Evolutionary conservation across 2,888 invertebrate genomes (phyloP).

Genomic region (Leucozona laternaria): DNA sequence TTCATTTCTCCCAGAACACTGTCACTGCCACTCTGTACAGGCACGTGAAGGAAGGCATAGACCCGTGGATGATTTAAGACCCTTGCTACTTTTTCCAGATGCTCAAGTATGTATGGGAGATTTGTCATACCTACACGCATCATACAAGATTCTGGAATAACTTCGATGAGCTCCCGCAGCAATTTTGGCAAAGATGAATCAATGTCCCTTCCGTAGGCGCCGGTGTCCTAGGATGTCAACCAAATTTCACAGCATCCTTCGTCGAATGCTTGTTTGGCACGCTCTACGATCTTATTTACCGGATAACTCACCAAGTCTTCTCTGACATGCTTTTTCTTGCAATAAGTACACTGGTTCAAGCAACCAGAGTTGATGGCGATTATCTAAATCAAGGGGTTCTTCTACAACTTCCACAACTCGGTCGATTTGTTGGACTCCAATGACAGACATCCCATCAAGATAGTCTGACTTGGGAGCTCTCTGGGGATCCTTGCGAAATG

Average conservation of each 20-base stretch:
- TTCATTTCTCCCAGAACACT: no score
- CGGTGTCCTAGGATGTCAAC: conserved; percentile 99
- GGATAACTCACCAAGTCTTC: conserved; percentile 98
- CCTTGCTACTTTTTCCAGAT: no score
- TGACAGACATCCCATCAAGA: conserved; percentile 89
- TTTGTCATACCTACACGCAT: no score
- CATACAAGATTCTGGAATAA: no score
- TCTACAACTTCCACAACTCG: no score
- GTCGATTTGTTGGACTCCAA: conserved; percentile 99
- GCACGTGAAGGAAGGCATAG: no score
- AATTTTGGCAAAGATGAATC: no score
- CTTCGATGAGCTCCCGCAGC: no score
- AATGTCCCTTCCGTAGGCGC: no score
- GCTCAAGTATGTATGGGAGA: no score
- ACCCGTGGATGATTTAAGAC: no score
- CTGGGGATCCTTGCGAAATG: conserved; percentile 98
- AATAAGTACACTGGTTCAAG: conserved; percentile 99
- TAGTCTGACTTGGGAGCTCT: conserved; percentile 91
- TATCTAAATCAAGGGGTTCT: conserved; percentile 98
- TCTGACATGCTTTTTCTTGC: conserved; percentile 98
- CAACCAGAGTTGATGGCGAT: conserved; percentile 98
- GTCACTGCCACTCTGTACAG: no score
- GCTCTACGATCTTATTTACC: conserved; percentile 93
- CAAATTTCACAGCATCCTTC: conserved; percentile 98
- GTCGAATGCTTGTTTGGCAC: conserved; percentile 93